A percentile compares a stretch with the other conserved stretches of the same genome.
Evolutionary conservation across 2,888 invertebrate species (phyloP).

Genomic region (Villa cingulata): DNA sequence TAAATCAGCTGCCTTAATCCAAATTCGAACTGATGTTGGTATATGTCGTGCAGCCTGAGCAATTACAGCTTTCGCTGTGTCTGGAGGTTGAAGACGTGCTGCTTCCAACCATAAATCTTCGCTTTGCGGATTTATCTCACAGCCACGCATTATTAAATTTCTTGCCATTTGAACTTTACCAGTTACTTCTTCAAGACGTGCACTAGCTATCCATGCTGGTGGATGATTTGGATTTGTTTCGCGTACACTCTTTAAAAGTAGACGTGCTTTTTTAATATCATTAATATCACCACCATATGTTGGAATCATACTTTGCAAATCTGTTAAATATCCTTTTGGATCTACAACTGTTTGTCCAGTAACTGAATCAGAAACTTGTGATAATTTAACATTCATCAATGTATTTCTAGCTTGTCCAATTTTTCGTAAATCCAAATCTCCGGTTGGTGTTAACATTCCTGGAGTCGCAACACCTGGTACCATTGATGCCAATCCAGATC

Average conservation of each 20-base stretch:
- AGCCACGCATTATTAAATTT: slow-evolving; percentile 97
- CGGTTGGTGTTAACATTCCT: slow-evolving; percentile 74
- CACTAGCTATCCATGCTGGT: slow-evolving; percentile 99
- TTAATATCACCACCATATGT: slow-evolving; percentile 96
- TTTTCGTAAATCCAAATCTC: slow-evolving; percentile 92
- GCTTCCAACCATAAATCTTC: slow-evolving; percentile 99
- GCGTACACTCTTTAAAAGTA: slow-evolving; percentile 88
- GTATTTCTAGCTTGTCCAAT: slow-evolving; percentile 99
- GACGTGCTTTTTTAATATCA: slow-evolving; percentile 92
- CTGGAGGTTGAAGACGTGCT: slow-evolving; percentile 81
- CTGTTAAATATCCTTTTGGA: slow-evolving; percentile 99
- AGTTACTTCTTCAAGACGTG: slow-evolving; percentile 93
- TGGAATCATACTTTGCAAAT: slow-evolving; percentile 97
- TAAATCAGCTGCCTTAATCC: slow-evolving; percentile 96
- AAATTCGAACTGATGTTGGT: slow-evolving; percentile 89
- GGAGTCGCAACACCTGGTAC: slow-evolving; percentile 76
- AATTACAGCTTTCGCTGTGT: slow-evolving; percentile 89
- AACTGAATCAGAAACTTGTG: slow-evolving; percentile 95
- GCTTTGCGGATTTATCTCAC: slow-evolving; percentile 89
- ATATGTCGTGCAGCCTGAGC: slow-evolving; percentile 92
- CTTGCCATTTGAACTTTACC: slow-evolving; percentile 88
- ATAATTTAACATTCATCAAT: slow-evolving; percentile 96
- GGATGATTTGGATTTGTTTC: slow-evolving; percentile 99
- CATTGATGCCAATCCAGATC: slow-evolving; percentile 74
- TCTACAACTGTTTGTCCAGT: slow-evolving; percentile 99